Base-by-base conservation (phyloP, 1,140 invertebrate species). In the Lepidotrigona ventralis region DNA sequence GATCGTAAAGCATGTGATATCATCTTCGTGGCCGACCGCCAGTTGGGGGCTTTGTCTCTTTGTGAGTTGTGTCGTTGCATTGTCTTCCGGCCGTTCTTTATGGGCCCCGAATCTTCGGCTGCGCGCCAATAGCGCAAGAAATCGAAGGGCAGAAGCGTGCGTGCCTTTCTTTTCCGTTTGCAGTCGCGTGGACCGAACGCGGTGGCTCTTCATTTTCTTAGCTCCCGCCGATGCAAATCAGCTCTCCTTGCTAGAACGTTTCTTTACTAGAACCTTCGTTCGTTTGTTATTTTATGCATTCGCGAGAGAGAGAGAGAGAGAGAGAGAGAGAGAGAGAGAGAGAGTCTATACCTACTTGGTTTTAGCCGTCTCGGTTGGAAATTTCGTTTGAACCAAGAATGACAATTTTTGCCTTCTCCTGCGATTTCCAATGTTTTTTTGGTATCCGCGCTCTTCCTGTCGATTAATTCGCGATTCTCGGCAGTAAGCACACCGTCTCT, bases 1-100 rank as follows among this genome's bases (percentile, higher is more conserved):
- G 87, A 90, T 89, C 91, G 90, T 92, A 92, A 92, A 91, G 86
- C 78, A 91, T 91, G 86, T 89, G 91, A 91, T 91, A 92, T 92
- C 90, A 92, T 92, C 90, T 91, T 92, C 89, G 85, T 90, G 85
- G 85, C 72, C 89, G 87, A 89, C 84, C 86, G 85, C 85, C 86
- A 88, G 89, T 91, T 90, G 82, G 82, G 86, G 90, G 86, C 90
- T 91, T 91, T 91, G 89, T 91, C 88, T 90, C 84, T 82, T 86
- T 82, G 89, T 87, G 85, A 88, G 86, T 89, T 86, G 89, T 88
- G 84, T 86, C 84, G 85, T 87, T 79, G 88, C 90, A 91, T 91
- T 91, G 91, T 91, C 88, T 91, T 88, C 83, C 86, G 85, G 54
- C 81, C 39, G 85, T 90, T 90, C 88, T 90, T 91, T 87, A 88